Evolutionary conservation across 1,140 invertebrate genomes (phyloP), one percentile per base, ranked within the genome.

Genomic region (Charaxes varanes): DNA sequence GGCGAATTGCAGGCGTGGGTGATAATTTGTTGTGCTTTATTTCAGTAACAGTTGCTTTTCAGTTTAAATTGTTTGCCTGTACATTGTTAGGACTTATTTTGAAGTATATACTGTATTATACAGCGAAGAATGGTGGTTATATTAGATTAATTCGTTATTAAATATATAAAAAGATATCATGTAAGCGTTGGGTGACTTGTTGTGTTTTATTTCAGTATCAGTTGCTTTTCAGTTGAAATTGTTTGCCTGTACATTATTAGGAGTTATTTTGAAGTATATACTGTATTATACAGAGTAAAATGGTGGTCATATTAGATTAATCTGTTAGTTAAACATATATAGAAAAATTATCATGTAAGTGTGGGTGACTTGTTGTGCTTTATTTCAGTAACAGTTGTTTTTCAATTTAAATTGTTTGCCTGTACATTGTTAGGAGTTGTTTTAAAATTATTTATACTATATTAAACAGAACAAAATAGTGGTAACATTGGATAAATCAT

Each of bases 1-100:
- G 19, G 18, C 19, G 30, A 32, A 40, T 40, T 30, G 31, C 17
- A 10, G 19, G 12, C 16, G 32, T 34, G 32, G 32, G 32, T 13
- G 32, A 4, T 14, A 21, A 32, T 32, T 32, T 41, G 19, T 30
- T 19, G 12, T 17, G 6, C 8, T 31, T 17, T 15, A 30, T 13
- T 40, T 4, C 14, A 13, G 12, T 5, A 6, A 27, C 10, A 23
- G 28, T 31, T 22, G 27, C n/a, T 31, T 16, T n/a, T n/a, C n/a
- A n/a, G n/a, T n/a, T n/a, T n/a, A n/a, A n/a, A 13, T n/a, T 11
- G 2, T 31, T 12, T 40, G n/a, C 24, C 11, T 41, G 6, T 32
- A 6, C n/a, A 12, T 8, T 32, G 8, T 28, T 19, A 19, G 7
- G 18, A 19, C 3, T 3, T 4, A 19, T 19, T 19, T 19, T 4